phyloP scores from a whole-genome alignment of 2,888 invertebrate genomes.

The Carpatolechia fugitivella region DNA sequence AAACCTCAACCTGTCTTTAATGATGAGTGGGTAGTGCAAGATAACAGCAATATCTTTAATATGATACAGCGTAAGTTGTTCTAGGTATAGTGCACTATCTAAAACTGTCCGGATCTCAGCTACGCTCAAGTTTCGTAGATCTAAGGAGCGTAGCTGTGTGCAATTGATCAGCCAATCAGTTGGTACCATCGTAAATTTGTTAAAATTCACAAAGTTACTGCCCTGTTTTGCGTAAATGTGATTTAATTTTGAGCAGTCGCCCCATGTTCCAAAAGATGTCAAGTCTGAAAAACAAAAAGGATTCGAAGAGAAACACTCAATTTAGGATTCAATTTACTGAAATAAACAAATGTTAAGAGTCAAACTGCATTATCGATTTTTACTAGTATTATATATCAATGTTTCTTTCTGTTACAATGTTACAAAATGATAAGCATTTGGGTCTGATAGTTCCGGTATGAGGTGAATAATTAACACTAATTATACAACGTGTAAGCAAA shows the following conservation, averaged over 20 bases:
- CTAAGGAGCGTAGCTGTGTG: background rate
- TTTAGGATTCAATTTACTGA: too few species aligned
- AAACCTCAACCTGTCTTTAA: background rate
- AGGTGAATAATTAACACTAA: too few species aligned
- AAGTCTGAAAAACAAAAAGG: background rate
- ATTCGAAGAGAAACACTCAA: too few species aligned
- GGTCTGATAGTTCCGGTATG: too few species aligned
- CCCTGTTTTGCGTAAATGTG: background rate
- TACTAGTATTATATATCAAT: too few species aligned
- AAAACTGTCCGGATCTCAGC: background rate
- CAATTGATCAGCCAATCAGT: background rate
- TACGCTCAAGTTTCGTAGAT: background rate
- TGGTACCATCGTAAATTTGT: background rate
- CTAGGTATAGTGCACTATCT: background rate
- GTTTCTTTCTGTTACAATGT: too few species aligned
- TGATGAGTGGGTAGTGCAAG: background rate
- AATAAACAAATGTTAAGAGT: too few species aligned
- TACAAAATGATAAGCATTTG: too few species aligned
- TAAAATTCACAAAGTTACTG: background rate
- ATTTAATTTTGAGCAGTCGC: conserved; percentile 4
- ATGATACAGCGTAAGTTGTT: background rate
- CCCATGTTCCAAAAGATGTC: background rate
- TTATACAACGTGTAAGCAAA: too few species aligned
- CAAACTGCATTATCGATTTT: too few species aligned
- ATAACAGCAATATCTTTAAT: background rate